Percentiles rank a stretch among this genome's conserved stretches.
phyloP scores from a whole-genome alignment of 2,888 invertebrate species.

The Drosophila glabriapex region DNA sequence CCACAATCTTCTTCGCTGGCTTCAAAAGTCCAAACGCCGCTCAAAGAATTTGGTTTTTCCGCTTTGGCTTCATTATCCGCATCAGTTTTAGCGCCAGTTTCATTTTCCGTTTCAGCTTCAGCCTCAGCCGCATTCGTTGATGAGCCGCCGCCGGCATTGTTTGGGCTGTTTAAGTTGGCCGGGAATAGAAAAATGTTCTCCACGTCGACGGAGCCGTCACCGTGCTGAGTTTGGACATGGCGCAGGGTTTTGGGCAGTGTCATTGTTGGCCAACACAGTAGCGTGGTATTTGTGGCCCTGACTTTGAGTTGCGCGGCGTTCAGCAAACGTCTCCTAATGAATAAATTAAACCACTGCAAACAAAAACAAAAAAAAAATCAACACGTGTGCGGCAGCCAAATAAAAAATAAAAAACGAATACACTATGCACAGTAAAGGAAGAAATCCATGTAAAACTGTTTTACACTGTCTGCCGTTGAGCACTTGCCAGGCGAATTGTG shows the following conservation, averaged over 20 bases:
- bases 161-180: slow-evolving; percentile 32
- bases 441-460: background rate
- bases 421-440: background rate
- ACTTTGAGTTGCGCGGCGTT: slow-evolving; percentile 36
- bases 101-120: background rate
- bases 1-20: slow-evolving; percentile 50
- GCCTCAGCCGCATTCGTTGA: background rate
- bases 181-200: slow-evolving; percentile 75
- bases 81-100: slow-evolving; percentile 3
- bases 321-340: slow-evolving; percentile 23
- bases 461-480: background rate
- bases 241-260: slow-evolving; percentile 52
- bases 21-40: slow-evolving; percentile 52
- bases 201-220: slow-evolving; percentile 53
- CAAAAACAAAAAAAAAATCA: slow-evolving; percentile 52
- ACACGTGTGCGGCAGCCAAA: slow-evolving; percentile 45
- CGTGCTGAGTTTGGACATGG: slow-evolving; percentile 65
- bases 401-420: background rate
- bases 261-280: slow-evolving; percentile 45
- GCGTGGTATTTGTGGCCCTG: slow-evolving; percentile 11
- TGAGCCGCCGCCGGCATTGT: background rate
- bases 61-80: slow-evolving; percentile 13
- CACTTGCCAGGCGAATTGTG: slow-evolving; percentile 52
- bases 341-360: slow-evolving; percentile 52
- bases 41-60: background rate